Evolutionary conservation across 2,113 vertebrate genomes (phyloP).

Genomic region (Larimichthys crocea): DNA sequence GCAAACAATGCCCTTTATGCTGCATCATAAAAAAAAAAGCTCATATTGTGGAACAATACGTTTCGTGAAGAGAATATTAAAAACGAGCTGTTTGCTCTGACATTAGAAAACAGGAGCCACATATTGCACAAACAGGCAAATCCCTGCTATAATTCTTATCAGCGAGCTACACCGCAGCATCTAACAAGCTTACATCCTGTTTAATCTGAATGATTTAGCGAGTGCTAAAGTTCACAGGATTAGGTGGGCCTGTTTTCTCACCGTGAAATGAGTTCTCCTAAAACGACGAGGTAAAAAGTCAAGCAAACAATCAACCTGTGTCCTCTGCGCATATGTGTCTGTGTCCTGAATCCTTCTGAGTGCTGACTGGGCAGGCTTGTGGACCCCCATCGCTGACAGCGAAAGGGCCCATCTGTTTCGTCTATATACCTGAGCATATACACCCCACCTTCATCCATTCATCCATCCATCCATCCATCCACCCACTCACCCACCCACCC

Average conservation of each 20-base stretch:
- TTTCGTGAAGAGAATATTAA: constrained; percentile 41
- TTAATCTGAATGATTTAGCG: constrained; percentile 46
- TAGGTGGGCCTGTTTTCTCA: constrained; percentile 33
- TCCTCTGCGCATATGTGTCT: constrained; percentile 32
- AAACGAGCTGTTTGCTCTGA: constrained; percentile 30
- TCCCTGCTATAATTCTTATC: constrained; percentile 50
- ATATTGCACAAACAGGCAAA: constrained; percentile 26
- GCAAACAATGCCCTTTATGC: constrained; percentile 29
- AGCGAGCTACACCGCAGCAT: constrained; percentile 19
- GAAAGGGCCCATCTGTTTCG: constrained; percentile 61
- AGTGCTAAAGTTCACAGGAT: constrained; percentile 67
- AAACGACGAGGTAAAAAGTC: constrained; percentile 51
- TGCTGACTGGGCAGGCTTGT: constrained; percentile 26
- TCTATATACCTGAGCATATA: constrained; percentile 14
- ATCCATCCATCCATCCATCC: background rate
- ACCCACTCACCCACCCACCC: background rate
- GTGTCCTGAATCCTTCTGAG: constrained; percentile 23
- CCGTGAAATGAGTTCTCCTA: constrained; percentile 23
- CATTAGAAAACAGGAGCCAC: constrained; percentile 27
- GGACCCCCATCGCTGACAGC: constrained; percentile 33
- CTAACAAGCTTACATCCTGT: constrained; percentile 21
- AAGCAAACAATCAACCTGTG: constrained; percentile 49
- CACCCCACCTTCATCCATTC: constrained; percentile 11
- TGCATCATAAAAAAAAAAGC: constrained; percentile 15
- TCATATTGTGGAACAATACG: constrained; percentile 23